Base-by-base conservation (phyloP, 2,113 vertebrate genomes). In the Cochlearius cochlearius region DNA sequence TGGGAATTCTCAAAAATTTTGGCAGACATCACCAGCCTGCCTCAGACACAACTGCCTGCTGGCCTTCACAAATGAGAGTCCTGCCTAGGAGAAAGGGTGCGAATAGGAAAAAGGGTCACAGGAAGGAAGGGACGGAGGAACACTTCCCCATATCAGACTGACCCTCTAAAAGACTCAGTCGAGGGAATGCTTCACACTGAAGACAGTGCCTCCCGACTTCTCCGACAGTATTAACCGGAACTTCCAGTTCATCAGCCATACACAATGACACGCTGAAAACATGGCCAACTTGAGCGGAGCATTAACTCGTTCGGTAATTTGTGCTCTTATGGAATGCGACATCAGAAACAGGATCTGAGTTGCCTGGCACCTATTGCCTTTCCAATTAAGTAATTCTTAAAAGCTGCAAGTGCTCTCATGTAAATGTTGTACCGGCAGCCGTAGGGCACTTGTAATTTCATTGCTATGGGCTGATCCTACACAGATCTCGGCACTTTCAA, bases 311-410 rank as follows among this genome's bases (percentile, higher is more conserved):
- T 59, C 15, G 63, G 71, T 59, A 34, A 86, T 92, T 75, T 22
- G 81, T 94, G 95, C 88, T 86, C n/a, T 74, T 15, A 90, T 64
- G 96, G 96, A 91, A 96, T 86, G 95, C 0, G 62, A 88, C 88
- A 94, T 43, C 82, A 86, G 90, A 55, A 90, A 52, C 41, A 56
- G 81, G 86, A 79, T 80, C 63, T 0, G 18, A 88, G 85, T 5
- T 92, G 71, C 82, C 80, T 47, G 92, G 71, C 90, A 92, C 90
- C 23, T 15, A 7, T 7, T 69, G 90, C 81, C 26, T 43, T 93
- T 73, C 74, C 85, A 95, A 38, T 86, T 66, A 80, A 94, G 50
- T 52, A 56, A 72, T 58, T 75, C 52, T 64, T 49, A 56, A 58
- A 81, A 47, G 56, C 92, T 96, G 78, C 71, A 74, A 92, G 90